Evolutionary conservation across 2,888 invertebrate genomes (phyloP).

Genomic region (Acrobasis repandana): DNA sequence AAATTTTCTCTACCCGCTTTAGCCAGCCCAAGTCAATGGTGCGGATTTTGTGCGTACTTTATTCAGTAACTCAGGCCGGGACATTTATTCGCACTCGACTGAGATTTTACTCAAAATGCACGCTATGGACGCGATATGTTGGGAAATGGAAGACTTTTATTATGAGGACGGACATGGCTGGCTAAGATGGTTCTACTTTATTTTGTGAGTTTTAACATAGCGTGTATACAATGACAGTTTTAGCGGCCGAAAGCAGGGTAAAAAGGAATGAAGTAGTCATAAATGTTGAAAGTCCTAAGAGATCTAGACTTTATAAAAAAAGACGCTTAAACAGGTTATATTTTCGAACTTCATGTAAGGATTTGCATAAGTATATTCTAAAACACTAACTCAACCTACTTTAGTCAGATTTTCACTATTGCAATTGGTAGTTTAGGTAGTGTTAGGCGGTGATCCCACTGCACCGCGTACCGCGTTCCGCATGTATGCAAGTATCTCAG

Average conservation of each 20-base stretch:
- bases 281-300: no score
- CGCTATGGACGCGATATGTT: conserved; percentile 15
- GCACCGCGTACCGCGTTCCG: no score
- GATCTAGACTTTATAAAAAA: neutral
- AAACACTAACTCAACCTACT: no score
- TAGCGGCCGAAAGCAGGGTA: neutral
- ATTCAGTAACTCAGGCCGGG: conserved; percentile 7
- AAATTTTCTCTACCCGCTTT: conserved; percentile 13
- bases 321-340: no score
- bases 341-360: no score
- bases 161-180: conserved; percentile 11
- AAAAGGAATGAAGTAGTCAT: neutral
- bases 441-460: no score
- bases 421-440: no score
- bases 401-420: no score
- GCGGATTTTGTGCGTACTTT: conserved; percentile 18
- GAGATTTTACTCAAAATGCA: conserved; percentile 18
- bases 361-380: no score
- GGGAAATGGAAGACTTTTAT: conserved; percentile 16
- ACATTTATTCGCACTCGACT: conserved; percentile 19
- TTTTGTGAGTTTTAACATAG: neutral
- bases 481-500: no score
- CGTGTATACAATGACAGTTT: neutral
- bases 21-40: conserved; percentile 17
- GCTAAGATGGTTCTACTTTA: conserved; percentile 16